These are phyloP conservation scores for Theretra japonica DNA, from an alignment of 2,888 invertebrate genomes.

Conservation along the genomic window DNA sequence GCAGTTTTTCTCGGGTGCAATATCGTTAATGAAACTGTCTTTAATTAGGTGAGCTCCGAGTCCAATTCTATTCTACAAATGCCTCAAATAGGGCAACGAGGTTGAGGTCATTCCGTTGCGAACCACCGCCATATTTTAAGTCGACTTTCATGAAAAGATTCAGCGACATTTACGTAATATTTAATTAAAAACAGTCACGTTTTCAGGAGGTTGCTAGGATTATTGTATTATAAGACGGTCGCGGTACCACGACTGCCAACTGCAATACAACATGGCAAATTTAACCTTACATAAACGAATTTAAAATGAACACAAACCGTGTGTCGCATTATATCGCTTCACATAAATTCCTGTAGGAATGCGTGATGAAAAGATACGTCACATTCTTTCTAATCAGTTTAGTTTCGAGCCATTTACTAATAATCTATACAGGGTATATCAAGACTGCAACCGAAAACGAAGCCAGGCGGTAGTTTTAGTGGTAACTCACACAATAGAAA, in stretches of 20 bases:
- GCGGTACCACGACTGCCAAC: neutral
- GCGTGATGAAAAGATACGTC: too few relatives aligned
- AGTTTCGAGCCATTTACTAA: neutral
- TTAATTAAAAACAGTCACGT: conserved; percentile 34
- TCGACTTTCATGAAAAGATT: conserved; percentile 30
- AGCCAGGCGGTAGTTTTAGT: too few relatives aligned
- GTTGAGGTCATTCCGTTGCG: conserved; percentile 30
- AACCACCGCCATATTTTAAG: conserved; percentile 28
- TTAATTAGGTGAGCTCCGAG: conserved; percentile 28
- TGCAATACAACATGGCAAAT: conserved; percentile 9
- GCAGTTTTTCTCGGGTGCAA: conserved; percentile 13
- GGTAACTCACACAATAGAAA: too few relatives aligned
- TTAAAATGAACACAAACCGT: conserved; percentile 1
- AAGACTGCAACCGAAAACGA: too few relatives aligned
- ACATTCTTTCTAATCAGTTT: neutral
- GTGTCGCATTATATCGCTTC: neutral
- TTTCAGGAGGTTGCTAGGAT: conserved; percentile 26
- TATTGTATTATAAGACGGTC: conserved; percentile 26
- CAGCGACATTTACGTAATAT: conserved; percentile 26
- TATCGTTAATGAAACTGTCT: conserved; percentile 22
- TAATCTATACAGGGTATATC: too few relatives aligned
- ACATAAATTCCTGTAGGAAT: neutral
- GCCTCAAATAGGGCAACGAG: conserved; percentile 28
- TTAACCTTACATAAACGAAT: conserved; percentile 8
- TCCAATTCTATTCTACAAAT: conserved; percentile 29